Evolutionary conservation across 2,113 vertebrate genomes (phyloP).

Genomic region (Thunnus maccoyii): DNA sequence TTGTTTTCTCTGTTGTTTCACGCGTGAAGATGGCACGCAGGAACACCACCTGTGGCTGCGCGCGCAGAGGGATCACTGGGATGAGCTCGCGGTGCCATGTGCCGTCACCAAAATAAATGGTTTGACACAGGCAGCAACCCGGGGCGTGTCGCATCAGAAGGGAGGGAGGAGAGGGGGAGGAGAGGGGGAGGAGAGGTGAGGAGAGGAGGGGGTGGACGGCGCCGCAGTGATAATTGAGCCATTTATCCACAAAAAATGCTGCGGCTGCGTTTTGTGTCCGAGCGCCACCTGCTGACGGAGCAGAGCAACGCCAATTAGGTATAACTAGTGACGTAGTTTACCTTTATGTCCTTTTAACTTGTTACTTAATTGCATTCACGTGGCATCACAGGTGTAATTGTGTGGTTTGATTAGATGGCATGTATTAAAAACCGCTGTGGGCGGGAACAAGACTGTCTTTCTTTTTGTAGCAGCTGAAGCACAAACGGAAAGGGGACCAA

Average conservation of each 20-base stretch:
- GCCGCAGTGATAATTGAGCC: constrained; percentile 67
- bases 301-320: background rate
- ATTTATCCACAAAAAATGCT: constrained; percentile 31
- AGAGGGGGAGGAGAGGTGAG: constrained; percentile 11
- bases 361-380: constrained; percentile 1
- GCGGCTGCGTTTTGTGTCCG: background rate
- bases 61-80: constrained; percentile 26
- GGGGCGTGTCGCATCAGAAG: constrained; percentile 69
- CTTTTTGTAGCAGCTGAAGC: too few species aligned
- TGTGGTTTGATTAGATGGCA: too few species aligned
- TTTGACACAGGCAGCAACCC: constrained; percentile 44
- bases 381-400: background rate
- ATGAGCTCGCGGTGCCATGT: constrained; percentile 75
- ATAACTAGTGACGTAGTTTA: too few species aligned
- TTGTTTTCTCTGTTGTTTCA: background rate
- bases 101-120: constrained; percentile 81
- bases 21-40: constrained; percentile 17
- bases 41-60: constrained; percentile 62
- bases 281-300: constrained; percentile 78
- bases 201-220: background rate
- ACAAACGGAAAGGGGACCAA: too few species aligned
- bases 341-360: background rate
- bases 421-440: too few species aligned
- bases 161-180: background rate
- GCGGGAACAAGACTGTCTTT: too few species aligned